Percentiles rank a stretch among this genome's conserved stretches.
These are phyloP conservation scores for Pristis pectinata DNA, from an alignment of 2,797 vertebrate genomes.

Conservation along the genomic window DNA sequence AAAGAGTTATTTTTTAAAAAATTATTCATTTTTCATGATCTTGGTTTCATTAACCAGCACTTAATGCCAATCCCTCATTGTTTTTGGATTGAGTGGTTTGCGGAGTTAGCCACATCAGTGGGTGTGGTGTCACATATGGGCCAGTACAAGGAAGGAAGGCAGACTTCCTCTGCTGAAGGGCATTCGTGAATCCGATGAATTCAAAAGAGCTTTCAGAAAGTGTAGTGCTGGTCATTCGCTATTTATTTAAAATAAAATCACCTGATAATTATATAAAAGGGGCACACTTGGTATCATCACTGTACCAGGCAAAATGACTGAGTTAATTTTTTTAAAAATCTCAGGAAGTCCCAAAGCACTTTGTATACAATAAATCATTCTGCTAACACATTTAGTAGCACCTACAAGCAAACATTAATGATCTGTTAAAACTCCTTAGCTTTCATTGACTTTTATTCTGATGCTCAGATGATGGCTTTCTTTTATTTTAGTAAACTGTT, in stretches of 20 bases:
- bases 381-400: background rate
- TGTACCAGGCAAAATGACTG: background rate
- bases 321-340: background rate
- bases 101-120: no score
- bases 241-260: background rate
- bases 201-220: background rate
- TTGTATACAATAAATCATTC: background rate
- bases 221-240: background rate
- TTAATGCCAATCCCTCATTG: no score
- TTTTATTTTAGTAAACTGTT: background rate
- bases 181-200: no score
- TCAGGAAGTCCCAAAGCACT: background rate
- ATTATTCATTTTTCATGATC: no score
- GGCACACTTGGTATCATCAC: background rate
- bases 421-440: background rate
- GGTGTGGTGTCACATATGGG: no score
- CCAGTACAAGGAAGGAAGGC: no score
- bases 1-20: no score
- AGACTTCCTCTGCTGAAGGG: no score
- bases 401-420: background rate
- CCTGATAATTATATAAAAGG: background rate
- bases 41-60: no score
- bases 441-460: background rate
- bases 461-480: background rate
- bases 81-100: no score